phyloP scores from a whole-genome alignment of 2,797 vertebrate species.

The Parotocinclus haroldoi region DNA sequence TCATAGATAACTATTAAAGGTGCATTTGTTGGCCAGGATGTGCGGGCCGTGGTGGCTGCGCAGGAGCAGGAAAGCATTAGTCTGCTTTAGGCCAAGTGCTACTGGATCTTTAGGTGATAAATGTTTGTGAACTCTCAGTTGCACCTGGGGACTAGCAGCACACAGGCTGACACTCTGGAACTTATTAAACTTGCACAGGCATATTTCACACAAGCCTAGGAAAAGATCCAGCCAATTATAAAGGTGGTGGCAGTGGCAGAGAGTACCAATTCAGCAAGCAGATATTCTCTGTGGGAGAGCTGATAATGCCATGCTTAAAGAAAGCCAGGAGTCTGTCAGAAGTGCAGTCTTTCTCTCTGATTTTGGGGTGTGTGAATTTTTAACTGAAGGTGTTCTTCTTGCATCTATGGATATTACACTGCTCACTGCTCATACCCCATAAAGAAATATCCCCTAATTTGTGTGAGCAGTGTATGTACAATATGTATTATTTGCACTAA shows the following conservation, averaged over 20 bases:
- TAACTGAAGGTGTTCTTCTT: background rate
- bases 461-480: too few relatives aligned
- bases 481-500: too few relatives aligned
- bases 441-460: too few relatives aligned
- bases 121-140: constrained; percentile 75
- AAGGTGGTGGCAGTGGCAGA: constrained; percentile 59
- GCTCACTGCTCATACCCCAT: too few relatives aligned
- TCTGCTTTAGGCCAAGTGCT: constrained; percentile 78
- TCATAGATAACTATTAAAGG: constrained; percentile 90
- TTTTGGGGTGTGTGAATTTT: background rate
- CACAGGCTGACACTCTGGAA: constrained; percentile 71
- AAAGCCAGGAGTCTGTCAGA: background rate
- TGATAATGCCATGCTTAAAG: constrained; percentile 29
- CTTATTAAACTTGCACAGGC: constrained; percentile 76
- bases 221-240: constrained; percentile 75
- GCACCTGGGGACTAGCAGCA: constrained; percentile 74
- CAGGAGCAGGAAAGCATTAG: constrained; percentile 78
- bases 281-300: constrained; percentile 49
- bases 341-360: background rate
- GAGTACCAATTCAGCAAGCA: constrained; percentile 51
- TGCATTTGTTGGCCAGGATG: constrained; percentile 77
- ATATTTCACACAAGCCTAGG: constrained; percentile 70
- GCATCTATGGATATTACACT: background rate
- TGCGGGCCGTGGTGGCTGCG: constrained; percentile 68
- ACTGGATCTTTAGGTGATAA: constrained; percentile 80